phyloP scores from a whole-genome alignment of 2,113 vertebrate genomes.

The Psilopogon haemacephalus region DNA sequence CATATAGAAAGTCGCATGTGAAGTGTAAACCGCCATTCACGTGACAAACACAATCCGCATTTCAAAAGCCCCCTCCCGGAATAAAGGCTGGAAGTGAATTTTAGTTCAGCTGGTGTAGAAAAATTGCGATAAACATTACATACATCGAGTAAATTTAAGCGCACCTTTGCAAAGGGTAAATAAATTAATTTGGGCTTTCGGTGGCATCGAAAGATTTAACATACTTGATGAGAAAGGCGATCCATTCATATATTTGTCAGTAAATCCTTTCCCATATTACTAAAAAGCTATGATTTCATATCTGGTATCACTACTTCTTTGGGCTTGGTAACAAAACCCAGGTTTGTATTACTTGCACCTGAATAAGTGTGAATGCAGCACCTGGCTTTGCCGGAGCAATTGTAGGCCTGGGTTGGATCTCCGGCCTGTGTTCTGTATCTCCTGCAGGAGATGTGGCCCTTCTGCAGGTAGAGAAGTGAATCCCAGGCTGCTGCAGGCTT shows the following conservation, averaged over 20 bases:
- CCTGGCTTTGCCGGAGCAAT: fast-evolving
- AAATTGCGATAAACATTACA: fast-evolving
- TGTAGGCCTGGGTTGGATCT: fast-evolving
- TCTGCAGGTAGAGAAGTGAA: neutral
- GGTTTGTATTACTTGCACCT: fast-evolving
- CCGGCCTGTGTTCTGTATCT: no score
- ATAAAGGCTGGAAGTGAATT: neutral
- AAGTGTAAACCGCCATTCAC: no score
- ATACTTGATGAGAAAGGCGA: neutral
- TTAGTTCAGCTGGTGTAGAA: neutral
- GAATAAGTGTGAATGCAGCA: fast-evolving
- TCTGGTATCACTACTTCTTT: fast-evolving
- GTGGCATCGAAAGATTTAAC: neutral
- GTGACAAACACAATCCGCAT: fast-evolving
- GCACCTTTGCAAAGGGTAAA: neutral
- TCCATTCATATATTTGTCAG: neutral
- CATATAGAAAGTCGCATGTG: neutral
- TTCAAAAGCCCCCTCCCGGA: neutral
- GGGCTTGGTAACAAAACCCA: neutral
- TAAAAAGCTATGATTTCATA: neutral
- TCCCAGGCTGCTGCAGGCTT: fast-evolving
- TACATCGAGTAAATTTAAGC: neutral
- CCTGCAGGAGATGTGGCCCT: fast-evolving
- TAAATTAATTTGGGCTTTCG: neutral
- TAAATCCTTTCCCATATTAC: neutral